Evolutionary conservation across 2,113 vertebrate species (phyloP).

Genomic region (Rhombomys opimus): DNA sequence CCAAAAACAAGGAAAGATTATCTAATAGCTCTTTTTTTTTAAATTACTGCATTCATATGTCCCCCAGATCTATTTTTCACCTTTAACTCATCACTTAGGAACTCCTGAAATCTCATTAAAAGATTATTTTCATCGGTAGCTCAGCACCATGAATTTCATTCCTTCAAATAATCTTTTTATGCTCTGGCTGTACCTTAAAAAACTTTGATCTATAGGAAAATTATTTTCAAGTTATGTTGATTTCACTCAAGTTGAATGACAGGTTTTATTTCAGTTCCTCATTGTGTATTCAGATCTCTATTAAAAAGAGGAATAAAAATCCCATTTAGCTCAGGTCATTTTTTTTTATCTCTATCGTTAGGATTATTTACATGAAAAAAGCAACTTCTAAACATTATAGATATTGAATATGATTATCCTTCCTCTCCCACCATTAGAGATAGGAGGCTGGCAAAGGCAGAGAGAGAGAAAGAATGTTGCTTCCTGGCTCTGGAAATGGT

Average conservation of each 20-base stretch:
- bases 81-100: constrained; percentile 59
- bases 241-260: constrained; percentile 72
- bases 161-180: constrained; percentile 69
- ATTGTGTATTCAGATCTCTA: constrained; percentile 71
- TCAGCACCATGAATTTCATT: constrained; percentile 60
- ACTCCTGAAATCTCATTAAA: constrained; percentile 48
- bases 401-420: constrained; percentile 60
- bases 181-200: constrained; percentile 58
- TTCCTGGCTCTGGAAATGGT: not conserved
- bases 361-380: constrained; percentile 64
- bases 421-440: not conserved
- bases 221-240: constrained; percentile 74
- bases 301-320: constrained; percentile 65
- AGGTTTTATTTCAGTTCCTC: constrained; percentile 69
- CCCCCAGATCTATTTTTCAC: constrained; percentile 47
- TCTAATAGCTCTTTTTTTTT: constrained; percentile 50
- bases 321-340: constrained; percentile 68
- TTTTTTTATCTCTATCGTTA: constrained; percentile 59
- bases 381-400: constrained; percentile 68
- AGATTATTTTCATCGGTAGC: constrained; percentile 68
- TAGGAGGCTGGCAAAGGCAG: not conserved
- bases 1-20: constrained; percentile 56
- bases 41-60: constrained; percentile 43
- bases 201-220: constrained; percentile 66
- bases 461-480: not conserved